These are phyloP conservation scores for Xanthia togata DNA, from an alignment of 2,888 invertebrate species.

Conservation along the genomic window DNA sequence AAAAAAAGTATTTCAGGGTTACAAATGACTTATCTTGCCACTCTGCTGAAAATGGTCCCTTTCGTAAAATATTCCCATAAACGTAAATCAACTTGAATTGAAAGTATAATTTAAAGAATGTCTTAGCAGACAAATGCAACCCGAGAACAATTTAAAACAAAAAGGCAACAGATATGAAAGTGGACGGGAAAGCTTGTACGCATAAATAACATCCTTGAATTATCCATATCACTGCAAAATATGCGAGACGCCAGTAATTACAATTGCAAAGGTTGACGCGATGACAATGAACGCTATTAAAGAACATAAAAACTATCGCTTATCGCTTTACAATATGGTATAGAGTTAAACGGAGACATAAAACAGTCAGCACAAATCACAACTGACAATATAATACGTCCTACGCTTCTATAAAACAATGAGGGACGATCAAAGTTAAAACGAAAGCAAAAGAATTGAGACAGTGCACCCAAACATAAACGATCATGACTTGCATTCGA, in stretches of 20 bases:
- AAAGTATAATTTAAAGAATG: not conserved
- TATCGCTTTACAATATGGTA: constrained; percentile 70
- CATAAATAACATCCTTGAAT: constrained; percentile 49
- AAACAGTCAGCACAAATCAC: constrained; percentile 74
- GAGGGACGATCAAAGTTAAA: constrained; percentile 77
- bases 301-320: constrained; percentile 59
- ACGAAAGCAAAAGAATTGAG: constrained; percentile 76
- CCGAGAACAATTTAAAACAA: constrained; percentile 8
- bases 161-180: constrained; percentile 2
- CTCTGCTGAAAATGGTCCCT: too few relatives aligned
- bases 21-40: too few relatives aligned
- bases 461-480: constrained; percentile 80
- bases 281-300: constrained; percentile 62
- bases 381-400: constrained; percentile 77
- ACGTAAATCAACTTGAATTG: not conserved
- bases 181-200: not conserved
- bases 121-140: not conserved
- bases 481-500: constrained; percentile 86
- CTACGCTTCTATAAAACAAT: constrained; percentile 83
- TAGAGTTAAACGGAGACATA: constrained; percentile 70
- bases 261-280: constrained; percentile 57
- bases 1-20: too few relatives aligned
- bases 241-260: constrained; percentile 62
- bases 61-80: not conserved
- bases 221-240: constrained; percentile 59